Evolutionary conservation across 1,140 invertebrate species (phyloP).

Genomic region (Brachystomella parvula): DNA sequence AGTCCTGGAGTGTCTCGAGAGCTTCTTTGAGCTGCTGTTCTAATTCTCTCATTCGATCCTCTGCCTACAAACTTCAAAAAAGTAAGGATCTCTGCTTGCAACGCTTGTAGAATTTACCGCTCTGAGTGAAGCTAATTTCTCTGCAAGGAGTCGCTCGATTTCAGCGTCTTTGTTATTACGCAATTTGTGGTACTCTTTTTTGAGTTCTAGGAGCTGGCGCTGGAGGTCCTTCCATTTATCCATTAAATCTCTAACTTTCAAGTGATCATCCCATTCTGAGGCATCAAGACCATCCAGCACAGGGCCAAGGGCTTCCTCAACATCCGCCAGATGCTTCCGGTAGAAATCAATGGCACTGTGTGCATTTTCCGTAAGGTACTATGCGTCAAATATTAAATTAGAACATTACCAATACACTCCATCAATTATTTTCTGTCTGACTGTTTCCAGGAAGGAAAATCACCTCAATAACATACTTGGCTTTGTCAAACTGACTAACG

Average conservation of each 20-base stretch:
- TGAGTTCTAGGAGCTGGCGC: constrained; percentile 15
- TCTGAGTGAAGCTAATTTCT: constrained; percentile 25
- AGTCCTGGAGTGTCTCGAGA: constrained; percentile 21
- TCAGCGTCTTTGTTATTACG: constrained; percentile 28
- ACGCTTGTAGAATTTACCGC: too few species aligned
- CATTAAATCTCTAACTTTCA: constrained; percentile 21
- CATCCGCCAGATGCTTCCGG: constrained; percentile 18
- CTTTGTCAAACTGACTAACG: constrained; percentile 32
- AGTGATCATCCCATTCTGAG: constrained; percentile 32
- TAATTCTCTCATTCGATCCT: constrained; percentile 13
- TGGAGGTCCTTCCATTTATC: constrained; percentile 25
- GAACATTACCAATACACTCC: neutral
- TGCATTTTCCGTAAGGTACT: constrained; percentile 24
- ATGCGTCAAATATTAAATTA: neutral
- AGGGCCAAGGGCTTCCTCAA: constrained; percentile 25
- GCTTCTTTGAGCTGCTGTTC: constrained; percentile 25
- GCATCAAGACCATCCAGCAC: constrained; percentile 27
- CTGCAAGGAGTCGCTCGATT: constrained; percentile 22
- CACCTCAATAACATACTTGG: constrained; percentile 31
- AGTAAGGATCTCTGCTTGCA: too few species aligned
- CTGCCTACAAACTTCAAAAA: constrained; percentile 14
- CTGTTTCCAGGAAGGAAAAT: neutral
- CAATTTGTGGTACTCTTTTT: constrained; percentile 21
- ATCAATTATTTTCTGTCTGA: neutral
- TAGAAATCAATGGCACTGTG: constrained; percentile 16